Conservation (phyloP, 2,113 vertebrate species). For the Tyto alba region DNA sequence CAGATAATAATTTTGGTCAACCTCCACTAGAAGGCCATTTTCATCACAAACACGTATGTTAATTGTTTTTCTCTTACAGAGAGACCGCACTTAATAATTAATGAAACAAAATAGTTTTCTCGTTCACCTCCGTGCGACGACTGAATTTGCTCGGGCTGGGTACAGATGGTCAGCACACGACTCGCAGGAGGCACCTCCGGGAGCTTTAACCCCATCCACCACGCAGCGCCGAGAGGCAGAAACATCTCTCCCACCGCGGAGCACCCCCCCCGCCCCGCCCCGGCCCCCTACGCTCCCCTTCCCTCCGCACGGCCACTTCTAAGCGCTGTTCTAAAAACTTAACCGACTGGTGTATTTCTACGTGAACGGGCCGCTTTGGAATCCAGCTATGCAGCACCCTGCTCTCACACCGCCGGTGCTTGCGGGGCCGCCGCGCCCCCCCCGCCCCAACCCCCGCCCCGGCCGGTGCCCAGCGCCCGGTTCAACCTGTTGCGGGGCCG, state of each 20-base stretch:
- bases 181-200: background rate
- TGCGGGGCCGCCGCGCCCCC: background rate
- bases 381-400: background rate
- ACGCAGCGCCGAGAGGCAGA: background rate
- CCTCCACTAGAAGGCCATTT: background rate
- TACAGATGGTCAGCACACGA: background rate
- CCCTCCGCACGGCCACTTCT: background rate
- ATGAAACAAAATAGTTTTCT: background rate
- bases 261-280: background rate
- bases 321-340: background rate
- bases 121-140: background rate
- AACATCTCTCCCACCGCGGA: fast-evolving
- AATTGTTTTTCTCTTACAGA: background rate
- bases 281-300: background rate
- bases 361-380: fast-evolving
- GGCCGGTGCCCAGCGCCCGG: background rate
- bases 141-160: background rate
- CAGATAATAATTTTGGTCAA: background rate
- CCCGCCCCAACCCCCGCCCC: background rate
- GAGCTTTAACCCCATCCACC: background rate
- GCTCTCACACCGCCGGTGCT: background rate
- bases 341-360: fast-evolving
- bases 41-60: background rate
- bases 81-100: background rate
- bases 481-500: constrained; percentile 25